phyloP scores from a whole-genome alignment of 2,888 invertebrate species.

The Meganola albula region DNA sequence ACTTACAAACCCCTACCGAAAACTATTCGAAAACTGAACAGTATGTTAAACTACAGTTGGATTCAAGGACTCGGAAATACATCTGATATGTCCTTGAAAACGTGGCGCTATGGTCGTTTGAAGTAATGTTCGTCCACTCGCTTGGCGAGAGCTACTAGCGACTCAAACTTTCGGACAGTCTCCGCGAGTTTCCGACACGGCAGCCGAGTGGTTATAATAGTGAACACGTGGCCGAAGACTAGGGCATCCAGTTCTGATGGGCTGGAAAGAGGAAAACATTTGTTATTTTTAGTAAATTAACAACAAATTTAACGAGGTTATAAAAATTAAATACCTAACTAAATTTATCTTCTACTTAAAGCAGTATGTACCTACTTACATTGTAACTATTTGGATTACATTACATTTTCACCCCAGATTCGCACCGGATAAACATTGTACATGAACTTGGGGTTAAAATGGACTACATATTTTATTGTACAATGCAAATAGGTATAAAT shows the following conservation, averaged over 20 bases:
- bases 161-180: conserved; percentile 85
- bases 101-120: conserved; percentile 69
- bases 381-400: no score
- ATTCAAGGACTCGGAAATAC: conserved; percentile 64
- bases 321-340: no score
- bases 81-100: conserved; percentile 68
- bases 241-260: conserved; percentile 97
- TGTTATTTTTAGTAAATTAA: not conserved
- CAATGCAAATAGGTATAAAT: no score
- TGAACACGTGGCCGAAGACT: conserved; percentile 98
- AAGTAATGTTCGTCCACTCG: conserved; percentile 91
- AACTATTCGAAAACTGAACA: no score
- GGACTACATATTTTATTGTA: no score
- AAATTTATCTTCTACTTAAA: no score
- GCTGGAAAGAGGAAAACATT: conserved; percentile 61
- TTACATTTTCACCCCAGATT: no score
- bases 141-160: conserved; percentile 88
- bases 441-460: no score
- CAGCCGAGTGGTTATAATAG: conserved; percentile 92
- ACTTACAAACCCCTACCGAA: no score
- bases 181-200: conserved; percentile 89
- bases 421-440: no score
- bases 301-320: not conserved
- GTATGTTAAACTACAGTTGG: no score
- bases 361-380: no score